Evolutionary conservation across 1,140 invertebrate genomes (phyloP).

Genomic region (Coboldia fuscipes): DNA sequence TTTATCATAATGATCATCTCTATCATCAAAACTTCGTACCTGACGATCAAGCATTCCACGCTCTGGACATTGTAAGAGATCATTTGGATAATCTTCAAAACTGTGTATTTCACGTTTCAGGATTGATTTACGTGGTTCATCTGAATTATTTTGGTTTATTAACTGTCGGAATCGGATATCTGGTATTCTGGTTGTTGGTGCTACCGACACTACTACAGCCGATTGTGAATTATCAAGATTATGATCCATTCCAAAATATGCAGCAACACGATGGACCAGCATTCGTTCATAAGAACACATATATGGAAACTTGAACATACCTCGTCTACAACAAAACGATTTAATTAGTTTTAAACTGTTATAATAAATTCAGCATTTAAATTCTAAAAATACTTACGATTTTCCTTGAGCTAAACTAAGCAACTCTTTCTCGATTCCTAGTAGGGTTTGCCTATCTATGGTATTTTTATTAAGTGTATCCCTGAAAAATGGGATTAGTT

Average conservation of each 20-base stretch:
- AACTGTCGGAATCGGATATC: slow-evolving; percentile 15
- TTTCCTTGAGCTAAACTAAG: slow-evolving; percentile 62
- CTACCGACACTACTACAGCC: slow-evolving; percentile 48
- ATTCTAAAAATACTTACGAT: slow-evolving; percentile 32
- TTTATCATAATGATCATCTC: slow-evolving; percentile 71
- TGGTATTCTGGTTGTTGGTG: slow-evolving; percentile 52
- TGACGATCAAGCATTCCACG: slow-evolving; percentile 41
- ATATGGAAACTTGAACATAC: slow-evolving; percentile 62
- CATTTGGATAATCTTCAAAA: slow-evolving; percentile 36
- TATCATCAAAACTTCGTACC: slow-evolving; percentile 76
- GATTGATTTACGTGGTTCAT: slow-evolving; percentile 38
- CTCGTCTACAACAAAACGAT: slow-evolving; percentile 21
- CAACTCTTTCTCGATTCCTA: slow-evolving; percentile 75
- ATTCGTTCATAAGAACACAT: slow-evolving; percentile 90
- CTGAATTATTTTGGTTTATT: neutral
- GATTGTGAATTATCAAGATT: slow-evolving; percentile 70
- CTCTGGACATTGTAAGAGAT: slow-evolving; percentile 25
- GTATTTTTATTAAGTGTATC: slow-evolving; percentile 77
- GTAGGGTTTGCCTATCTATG: slow-evolving; percentile 62
- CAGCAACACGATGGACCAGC: slow-evolving; percentile 81
- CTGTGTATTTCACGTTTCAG: slow-evolving; percentile 63
- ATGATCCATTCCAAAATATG: slow-evolving; percentile 84
- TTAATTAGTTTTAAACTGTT: neutral
- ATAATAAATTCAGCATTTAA: neutral
- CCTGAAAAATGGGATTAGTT: slow-evolving; percentile 70